phyloP scores from a whole-genome alignment of 2,888 invertebrate genomes.

The Balanococcus diminutus region DNA sequence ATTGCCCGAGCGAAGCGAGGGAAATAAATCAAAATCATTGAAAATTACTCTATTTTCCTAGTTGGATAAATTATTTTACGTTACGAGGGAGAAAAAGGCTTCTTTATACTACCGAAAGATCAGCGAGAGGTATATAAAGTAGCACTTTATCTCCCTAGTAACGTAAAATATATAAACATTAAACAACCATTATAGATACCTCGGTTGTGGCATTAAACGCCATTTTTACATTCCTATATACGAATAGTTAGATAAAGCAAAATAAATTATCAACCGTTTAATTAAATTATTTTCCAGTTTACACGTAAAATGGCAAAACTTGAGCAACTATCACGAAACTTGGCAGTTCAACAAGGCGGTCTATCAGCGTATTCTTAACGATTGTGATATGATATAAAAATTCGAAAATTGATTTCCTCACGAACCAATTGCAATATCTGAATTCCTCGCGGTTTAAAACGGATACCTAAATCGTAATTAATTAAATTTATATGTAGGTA shows the following conservation, averaged over 20 bases:
- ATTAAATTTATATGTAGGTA: neutral
- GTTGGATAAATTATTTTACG: too few species aligned
- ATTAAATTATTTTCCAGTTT: neutral
- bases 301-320: neutral
- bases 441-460: neutral
- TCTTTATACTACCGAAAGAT: too few species aligned
- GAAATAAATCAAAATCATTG: too few species aligned
- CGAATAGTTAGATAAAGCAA: neutral
- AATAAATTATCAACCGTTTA: neutral
- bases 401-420: neutral
- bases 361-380: neutral
- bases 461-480: neutral
- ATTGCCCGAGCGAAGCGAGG: too few species aligned
- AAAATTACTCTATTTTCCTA: too few species aligned
- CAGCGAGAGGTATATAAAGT: too few species aligned
- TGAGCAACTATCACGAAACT: neutral
- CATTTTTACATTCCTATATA: neutral
- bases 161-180: neutral
- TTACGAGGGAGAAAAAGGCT: too few species aligned
- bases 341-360: neutral
- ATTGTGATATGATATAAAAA: neutral
- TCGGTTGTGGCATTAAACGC: neutral
- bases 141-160: neutral
- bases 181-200: neutral
- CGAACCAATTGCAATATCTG: neutral